Base-by-base conservation (phyloP, 1,140 invertebrate species). In the Metopolophium dirhodum region DNA sequence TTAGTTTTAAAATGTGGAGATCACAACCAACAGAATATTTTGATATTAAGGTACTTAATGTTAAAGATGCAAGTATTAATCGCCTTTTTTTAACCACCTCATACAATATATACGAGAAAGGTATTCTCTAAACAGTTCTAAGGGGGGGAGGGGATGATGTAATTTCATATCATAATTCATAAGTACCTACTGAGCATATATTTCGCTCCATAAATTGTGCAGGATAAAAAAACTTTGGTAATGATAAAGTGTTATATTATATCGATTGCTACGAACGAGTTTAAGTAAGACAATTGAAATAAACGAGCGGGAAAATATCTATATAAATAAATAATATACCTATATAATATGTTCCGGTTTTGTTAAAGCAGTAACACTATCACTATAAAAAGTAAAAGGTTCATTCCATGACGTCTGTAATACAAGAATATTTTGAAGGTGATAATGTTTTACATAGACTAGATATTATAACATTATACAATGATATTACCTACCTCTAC, bases 311-410 rank as follows among this genome's bases (percentile, higher is more conserved):
- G 30, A 77, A 77, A 4, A 77, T 14, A n/a, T 18, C 14, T 77
- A 35, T 18, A 77, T 18, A 68, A n/a, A 61, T 61, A 41, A 41
- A 41, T 41, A 41, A 41, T 41, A 41, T 41, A 41, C 4, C 41
- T 41, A 41, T 41, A 41, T 41, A n/a, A n/a, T 68, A 18, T 77
- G 61, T 77, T 77, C 61, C 30, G 61, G 61, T 77, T n/a, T 47
- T n/a, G 11, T 77, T 77, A n/a, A 68, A n/a, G 61, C 30, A n/a
- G 30, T 77, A n/a, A 77, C 14, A 77, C 61, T 77, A 77, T 77
- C 30, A n/a, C 61, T 77, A 77, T 77, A 77, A 77, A 77, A 77
- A n/a, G n/a, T 77, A 77, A 35, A 77, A 77, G 61, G n/a, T 77
- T 18, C 14, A 6, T 77, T 77, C 30, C n/a, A 77, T n/a, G n/a